Conservation (phyloP, 2,113 vertebrate species). For the Phyllostomus hastatus region DNA sequence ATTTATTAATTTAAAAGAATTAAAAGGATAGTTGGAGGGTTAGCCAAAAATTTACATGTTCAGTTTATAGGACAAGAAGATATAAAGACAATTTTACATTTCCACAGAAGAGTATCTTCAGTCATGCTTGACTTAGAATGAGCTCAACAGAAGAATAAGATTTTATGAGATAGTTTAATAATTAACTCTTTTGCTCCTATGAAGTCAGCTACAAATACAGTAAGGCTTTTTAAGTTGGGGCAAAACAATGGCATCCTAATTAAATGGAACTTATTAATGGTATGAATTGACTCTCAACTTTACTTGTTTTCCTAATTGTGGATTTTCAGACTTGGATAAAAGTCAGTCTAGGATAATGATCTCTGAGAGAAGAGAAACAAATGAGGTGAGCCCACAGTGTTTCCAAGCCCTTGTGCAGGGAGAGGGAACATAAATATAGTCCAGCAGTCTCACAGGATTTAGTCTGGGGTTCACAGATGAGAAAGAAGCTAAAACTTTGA, state of each 20-base stretch:
- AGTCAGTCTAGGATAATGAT: background rate
- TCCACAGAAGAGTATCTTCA: background rate
- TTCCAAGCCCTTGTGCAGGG: background rate
- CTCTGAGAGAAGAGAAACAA: slow-evolving; percentile 14
- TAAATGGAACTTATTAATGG: background rate
- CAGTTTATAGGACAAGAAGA: background rate
- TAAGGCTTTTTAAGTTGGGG: background rate
- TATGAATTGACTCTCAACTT: background rate
- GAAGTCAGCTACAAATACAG: background rate
- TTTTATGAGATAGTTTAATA: background rate
- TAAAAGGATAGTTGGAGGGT: background rate
- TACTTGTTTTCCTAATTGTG: background rate
- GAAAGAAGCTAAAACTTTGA: background rate
- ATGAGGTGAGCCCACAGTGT: background rate
- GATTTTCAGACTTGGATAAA: background rate
- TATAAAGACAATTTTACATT: background rate
- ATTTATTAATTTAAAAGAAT: background rate
- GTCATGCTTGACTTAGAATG: background rate
- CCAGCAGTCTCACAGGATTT: background rate
- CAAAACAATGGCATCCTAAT: background rate
- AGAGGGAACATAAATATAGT: background rate
- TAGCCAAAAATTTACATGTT: background rate
- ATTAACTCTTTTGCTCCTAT: background rate
- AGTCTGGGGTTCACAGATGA: background rate
- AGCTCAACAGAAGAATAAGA: background rate